These are phyloP conservation scores for Saturnia pavonia DNA, from an alignment of 2,888 invertebrate genomes.

Conservation along the genomic window DNA sequence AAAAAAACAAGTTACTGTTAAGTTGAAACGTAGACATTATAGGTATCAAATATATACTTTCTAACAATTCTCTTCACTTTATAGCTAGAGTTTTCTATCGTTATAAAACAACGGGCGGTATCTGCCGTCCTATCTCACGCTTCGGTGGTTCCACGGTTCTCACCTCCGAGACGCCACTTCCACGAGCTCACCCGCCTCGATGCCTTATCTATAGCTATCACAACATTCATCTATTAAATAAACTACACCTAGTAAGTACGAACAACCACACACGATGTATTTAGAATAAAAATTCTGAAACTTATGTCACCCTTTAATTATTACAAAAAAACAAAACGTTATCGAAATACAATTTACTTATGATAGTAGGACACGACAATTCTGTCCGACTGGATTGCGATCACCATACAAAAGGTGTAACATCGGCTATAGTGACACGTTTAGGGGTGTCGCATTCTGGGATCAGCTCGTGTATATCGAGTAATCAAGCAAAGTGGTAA, in stretches of 20 bases:
- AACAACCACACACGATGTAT: slow-evolving; percentile 47
- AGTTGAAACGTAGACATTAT: background rate
- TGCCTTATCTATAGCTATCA: slow-evolving; percentile 70
- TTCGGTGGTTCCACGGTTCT: slow-evolving; percentile 71
- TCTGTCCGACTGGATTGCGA: no score
- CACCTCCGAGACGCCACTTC: slow-evolving; percentile 71
- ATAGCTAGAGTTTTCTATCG: slow-evolving; percentile 17
- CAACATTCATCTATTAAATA: slow-evolving; percentile 58
- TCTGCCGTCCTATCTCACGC: slow-evolving; percentile 72
- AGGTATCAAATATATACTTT: background rate
- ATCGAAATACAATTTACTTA: background rate
- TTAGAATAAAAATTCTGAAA: slow-evolving; percentile 4
- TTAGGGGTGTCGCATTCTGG: no score
- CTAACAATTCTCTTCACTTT: slow-evolving; percentile 13
- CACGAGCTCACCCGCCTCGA: slow-evolving; percentile 54
- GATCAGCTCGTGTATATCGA: no score
- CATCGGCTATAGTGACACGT: no score
- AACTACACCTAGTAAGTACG: slow-evolving; percentile 68
- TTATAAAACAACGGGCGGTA: slow-evolving; percentile 45
- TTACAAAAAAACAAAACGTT: background rate
- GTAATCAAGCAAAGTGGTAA: no score
- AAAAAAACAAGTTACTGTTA: background rate
- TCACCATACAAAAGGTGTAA: no score
- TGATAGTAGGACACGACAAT: background rate
- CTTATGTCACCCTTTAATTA: slow-evolving; percentile 15